Evolutionary conservation across 1,140 invertebrate species (phyloP).

Genomic region (Chymomyza costata): DNA sequence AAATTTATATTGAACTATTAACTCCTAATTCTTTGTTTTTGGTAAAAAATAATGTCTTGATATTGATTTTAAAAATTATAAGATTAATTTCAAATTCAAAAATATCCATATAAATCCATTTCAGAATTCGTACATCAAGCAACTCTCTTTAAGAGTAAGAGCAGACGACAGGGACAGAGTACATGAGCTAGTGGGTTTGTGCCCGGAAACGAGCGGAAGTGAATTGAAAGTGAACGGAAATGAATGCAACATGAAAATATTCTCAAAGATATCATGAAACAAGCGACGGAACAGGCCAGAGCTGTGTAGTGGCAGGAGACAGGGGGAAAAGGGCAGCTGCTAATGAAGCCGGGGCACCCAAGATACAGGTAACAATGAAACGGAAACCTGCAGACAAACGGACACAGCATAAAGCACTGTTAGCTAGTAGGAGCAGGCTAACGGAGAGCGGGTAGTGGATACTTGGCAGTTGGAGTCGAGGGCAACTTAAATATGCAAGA

Average conservation of each 20-base stretch:
- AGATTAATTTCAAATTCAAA: too few species aligned
- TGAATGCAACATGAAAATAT: conserved; percentile 47
- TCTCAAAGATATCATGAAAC: conserved; percentile 25
- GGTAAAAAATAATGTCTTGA: too few species aligned
- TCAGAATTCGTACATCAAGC: too few species aligned
- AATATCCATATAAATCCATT: too few species aligned
- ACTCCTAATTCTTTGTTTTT: too few species aligned
- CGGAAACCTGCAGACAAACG: conserved; percentile 43
- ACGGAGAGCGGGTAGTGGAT: neutral
- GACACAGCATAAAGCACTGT: conserved; percentile 13
- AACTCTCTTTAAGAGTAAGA: too few species aligned
- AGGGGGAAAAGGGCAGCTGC: too few species aligned
- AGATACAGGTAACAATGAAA: conserved; percentile 42
- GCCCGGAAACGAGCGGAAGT: conserved; percentile 10
- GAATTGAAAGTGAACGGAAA: conserved; percentile 53
- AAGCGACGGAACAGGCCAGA: neutral
- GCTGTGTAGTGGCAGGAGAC: too few species aligned
- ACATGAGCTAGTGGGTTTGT: too few species aligned
- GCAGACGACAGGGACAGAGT: neutral
- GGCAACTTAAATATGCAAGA: conserved; percentile 68
- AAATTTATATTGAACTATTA: too few species aligned
- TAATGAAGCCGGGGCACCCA: conserved; percentile 42
- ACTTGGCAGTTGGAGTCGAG: too few species aligned
- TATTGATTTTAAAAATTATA: too few species aligned
- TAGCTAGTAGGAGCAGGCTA: neutral